Percentiles rank a stretch among this genome's conserved stretches.
Evolutionary conservation across 2,888 invertebrate genomes (phyloP).

Genomic region (Gastracanthus pulcherrimus): DNA sequence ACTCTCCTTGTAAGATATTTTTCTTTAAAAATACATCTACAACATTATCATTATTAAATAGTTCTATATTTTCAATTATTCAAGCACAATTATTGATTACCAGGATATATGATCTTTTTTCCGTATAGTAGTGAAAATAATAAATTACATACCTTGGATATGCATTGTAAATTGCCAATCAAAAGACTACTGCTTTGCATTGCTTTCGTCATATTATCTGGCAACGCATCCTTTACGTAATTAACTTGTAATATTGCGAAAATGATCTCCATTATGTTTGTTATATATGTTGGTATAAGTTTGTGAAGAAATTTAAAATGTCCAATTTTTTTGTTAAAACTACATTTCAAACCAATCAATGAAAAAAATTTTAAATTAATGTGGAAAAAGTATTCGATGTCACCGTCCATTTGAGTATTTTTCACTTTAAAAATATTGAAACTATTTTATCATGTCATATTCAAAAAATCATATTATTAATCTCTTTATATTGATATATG

Average conservation of each 20-base stretch:
- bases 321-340: background rate
- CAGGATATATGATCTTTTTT: no score
- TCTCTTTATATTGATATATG: no score
- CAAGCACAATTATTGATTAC: no score
- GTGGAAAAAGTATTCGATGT: background rate
- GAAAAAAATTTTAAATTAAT: conserved; percentile 8
- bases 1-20: no score
- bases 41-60: no score
- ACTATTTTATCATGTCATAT: no score
- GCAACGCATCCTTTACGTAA: background rate
- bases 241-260: background rate
- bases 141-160: background rate
- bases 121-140: background rate
- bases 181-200: background rate
- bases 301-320: background rate
- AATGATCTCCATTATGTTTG: background rate
- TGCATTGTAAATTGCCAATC: background rate
- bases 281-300: background rate
- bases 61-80: no score
- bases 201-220: background rate
- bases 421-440: no score
- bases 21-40: no score
- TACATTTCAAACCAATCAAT: background rate
- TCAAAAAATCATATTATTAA: no score
- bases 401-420: no score